Conservation (phyloP, 2,888 invertebrate genomes). For the Agrilus mali region DNA sequence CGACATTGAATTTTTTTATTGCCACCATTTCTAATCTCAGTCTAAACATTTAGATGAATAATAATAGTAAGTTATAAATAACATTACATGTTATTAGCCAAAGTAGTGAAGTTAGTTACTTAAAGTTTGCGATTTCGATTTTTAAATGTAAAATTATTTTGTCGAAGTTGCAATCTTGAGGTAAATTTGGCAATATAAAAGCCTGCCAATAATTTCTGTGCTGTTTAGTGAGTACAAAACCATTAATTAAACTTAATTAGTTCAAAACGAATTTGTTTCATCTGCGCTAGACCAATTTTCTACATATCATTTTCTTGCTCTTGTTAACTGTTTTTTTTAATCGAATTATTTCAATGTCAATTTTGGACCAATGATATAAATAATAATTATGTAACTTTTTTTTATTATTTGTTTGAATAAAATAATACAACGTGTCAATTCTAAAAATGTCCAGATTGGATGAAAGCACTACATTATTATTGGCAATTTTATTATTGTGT, state of each 20-base stretch:
- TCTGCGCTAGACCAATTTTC: neutral
- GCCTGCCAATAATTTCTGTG: slow-evolving; percentile 29
- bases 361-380: no score
- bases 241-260: neutral
- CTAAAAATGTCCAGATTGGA: neutral
- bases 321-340: neutral
- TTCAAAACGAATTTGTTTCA: no score
- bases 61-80: slow-evolving; percentile 29
- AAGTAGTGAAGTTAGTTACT: slow-evolving; percentile 25
- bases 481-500: slow-evolving; percentile 31
- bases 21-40: slow-evolving; percentile 26
- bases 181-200: slow-evolving; percentile 23
- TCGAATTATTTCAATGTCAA: no score
- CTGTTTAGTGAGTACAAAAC: slow-evolving; percentile 2
- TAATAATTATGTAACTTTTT: no score
- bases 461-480: slow-evolving; percentile 22
- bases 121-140: slow-evolving; percentile 19
- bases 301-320: slow-evolving; percentile 7
- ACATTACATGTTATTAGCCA: slow-evolving; percentile 27
- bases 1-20: slow-evolving; percentile 24
- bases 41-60: slow-evolving; percentile 26
- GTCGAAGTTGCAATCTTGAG: slow-evolving; percentile 8
- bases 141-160: slow-evolving; percentile 4
- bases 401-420: no score
- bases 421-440: no score